Conservation (phyloP, 53 echinoderm and acorn worm species). For the Mesocentrotus franciscanus region DNA sequence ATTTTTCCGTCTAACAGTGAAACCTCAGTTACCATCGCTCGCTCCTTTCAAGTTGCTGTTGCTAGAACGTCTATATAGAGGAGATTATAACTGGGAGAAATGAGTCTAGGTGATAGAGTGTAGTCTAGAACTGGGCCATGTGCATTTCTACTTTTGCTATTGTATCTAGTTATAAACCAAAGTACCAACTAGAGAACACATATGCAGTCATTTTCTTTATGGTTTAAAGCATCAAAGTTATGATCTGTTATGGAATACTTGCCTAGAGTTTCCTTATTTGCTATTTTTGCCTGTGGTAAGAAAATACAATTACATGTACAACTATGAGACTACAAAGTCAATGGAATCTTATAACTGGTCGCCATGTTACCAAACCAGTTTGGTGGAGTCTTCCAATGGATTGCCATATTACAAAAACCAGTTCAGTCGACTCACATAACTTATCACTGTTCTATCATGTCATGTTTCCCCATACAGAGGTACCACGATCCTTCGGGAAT, state of each 20-base stretch:
- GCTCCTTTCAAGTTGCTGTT: not conserved
- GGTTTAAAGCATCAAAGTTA: not conserved
- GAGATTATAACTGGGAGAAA: not conserved
- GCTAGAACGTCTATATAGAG: not conserved
- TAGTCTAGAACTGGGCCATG: not conserved
- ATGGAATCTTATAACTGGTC: not conserved
- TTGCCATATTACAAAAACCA: not conserved
- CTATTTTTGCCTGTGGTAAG: not conserved
- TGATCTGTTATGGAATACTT: not conserved
- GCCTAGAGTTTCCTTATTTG: not conserved
- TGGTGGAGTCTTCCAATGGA: not conserved
- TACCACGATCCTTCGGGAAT: slow-evolving; percentile 73
- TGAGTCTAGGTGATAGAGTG: not conserved
- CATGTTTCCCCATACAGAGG: slow-evolving; percentile 34
- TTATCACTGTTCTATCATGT: not conserved
- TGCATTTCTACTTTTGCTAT: not conserved
- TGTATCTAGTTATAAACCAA: not conserved
- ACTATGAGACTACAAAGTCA: not conserved
- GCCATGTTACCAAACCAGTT: not conserved
- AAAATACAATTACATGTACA: not conserved
- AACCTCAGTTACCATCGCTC: not conserved
- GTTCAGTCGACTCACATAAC: not conserved
- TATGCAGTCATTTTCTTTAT: not conserved
- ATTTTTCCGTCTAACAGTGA: not conserved
- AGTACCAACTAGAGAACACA: not conserved